Percentiles rank a stretch among this genome's conserved stretches.
Evolutionary conservation across 1,140 invertebrate genomes (phyloP).

Genomic region (Megalopta genalis): DNA sequence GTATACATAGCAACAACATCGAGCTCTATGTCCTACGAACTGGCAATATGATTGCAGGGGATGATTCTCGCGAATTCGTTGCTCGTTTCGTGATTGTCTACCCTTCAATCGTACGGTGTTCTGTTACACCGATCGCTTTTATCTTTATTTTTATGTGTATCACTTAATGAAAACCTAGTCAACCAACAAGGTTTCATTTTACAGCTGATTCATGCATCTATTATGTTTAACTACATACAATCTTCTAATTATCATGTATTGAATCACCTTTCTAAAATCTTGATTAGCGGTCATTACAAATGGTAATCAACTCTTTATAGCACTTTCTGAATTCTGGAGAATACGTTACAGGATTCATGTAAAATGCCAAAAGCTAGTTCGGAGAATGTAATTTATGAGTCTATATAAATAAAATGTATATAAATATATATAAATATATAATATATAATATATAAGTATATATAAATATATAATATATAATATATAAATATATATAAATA

Average conservation of each 20-base stretch:
- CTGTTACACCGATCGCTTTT: background rate
- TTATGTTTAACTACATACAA: background rate
- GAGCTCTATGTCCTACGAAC: constrained; percentile 20
- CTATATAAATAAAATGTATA: too few relatives aligned
- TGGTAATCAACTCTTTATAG: too few relatives aligned
- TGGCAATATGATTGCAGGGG: constrained; percentile 32
- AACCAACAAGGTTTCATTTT: background rate
- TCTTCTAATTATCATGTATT: background rate
- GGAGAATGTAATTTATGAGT: too few relatives aligned
- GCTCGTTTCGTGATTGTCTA: constrained; percentile 6
- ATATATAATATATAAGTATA: too few relatives aligned
- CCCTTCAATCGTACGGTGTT: background rate
- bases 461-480: too few relatives aligned
- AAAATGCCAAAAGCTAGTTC: too few relatives aligned
- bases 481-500: too few relatives aligned
- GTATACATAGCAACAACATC: background rate
- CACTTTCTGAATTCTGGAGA: too few relatives aligned
- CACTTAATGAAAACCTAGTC: background rate
- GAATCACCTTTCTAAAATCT: background rate
- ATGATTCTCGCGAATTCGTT: background rate
- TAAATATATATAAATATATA: too few relatives aligned
- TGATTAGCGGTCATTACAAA: background rate
- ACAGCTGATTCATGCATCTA: background rate
- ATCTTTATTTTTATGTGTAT: background rate
- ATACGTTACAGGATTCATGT: too few relatives aligned